Evolutionary conservation across 2,797 vertebrate species (phyloP).

Genomic region (Otolemur crassicaudatus): DNA sequence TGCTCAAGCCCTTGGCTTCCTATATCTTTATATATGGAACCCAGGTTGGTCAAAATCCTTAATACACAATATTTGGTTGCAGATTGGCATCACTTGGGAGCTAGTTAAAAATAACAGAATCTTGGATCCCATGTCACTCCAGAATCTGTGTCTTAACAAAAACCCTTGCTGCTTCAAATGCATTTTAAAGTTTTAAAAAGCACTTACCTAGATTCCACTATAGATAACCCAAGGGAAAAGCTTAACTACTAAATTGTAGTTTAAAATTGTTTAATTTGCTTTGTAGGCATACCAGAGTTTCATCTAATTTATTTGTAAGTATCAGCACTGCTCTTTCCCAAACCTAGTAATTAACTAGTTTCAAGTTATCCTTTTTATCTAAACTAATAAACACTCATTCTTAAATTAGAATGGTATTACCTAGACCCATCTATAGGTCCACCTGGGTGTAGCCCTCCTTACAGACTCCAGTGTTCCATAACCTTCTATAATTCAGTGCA

Average conservation of each 20-base stretch:
- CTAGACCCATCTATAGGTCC: background rate
- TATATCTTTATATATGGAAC: background rate
- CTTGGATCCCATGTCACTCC: background rate
- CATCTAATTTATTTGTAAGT: slow-evolving; percentile 50
- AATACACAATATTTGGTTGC: background rate
- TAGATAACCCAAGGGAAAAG: background rate
- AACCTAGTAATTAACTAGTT: slow-evolving; percentile 47
- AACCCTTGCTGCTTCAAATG: background rate
- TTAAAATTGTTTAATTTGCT: background rate
- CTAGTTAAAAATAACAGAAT: background rate
- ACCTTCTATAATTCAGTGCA: background rate
- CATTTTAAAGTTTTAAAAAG: background rate
- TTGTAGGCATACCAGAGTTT: background rate
- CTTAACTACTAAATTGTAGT: background rate
- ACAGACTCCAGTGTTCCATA: background rate
- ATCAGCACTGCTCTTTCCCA: slow-evolving; percentile 19
- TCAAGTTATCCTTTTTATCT: background rate
- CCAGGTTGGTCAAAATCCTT: background rate
- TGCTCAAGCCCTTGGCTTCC: background rate
- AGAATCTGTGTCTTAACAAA: background rate
- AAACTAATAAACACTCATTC: slow-evolving; percentile 21
- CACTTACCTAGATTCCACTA: background rate
- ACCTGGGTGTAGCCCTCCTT: background rate
- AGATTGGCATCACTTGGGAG: background rate
- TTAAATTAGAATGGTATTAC: background rate